Evolutionary conservation across 2,797 vertebrate species (phyloP).

Genomic region (Artibeus lituratus): DNA sequence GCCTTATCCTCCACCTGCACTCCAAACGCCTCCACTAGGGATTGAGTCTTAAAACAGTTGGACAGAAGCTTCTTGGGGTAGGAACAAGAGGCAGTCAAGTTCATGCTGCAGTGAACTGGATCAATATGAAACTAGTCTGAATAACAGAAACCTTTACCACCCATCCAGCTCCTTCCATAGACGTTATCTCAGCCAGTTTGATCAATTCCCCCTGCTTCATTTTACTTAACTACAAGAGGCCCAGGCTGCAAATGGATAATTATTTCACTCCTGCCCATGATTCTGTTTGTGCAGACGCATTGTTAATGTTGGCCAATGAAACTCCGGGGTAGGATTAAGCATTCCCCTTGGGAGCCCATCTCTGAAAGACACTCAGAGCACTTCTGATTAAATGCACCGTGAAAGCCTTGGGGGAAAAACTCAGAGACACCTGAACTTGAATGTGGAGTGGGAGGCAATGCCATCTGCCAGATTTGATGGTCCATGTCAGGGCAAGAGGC

Average conservation of each 20-base stretch:
- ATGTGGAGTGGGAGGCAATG: not conserved
- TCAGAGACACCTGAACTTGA: slow-evolving; percentile 53
- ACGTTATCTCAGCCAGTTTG: not conserved
- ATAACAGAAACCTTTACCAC: not conserved
- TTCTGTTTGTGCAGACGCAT: slow-evolving; percentile 54
- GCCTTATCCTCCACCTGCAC: not conserved
- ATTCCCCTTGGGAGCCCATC: not conserved
- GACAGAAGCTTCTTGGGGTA: not conserved
- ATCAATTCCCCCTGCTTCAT: not conserved
- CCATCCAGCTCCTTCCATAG: not conserved
- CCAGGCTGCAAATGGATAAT: slow-evolving; percentile 34
- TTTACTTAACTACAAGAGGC: slow-evolving; percentile 29
- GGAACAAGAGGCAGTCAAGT: not conserved
- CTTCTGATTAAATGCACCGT: slow-evolving; percentile 56
- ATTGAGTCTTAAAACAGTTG: not conserved
- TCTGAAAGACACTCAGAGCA: slow-evolving; percentile 44
- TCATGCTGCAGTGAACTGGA: not conserved
- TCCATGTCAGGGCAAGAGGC: not conserved
- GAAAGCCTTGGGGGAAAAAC: slow-evolving; percentile 40
- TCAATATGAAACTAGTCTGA: not conserved
- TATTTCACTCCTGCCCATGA: slow-evolving; percentile 42
- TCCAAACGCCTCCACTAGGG: not conserved
- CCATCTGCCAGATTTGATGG: slow-evolving; percentile 27
- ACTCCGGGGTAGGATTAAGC: slow-evolving; percentile 44
- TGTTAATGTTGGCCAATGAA: not conserved